phyloP scores from a whole-genome alignment of 2,888 invertebrate species.

The Oscheius sp. region DNA sequence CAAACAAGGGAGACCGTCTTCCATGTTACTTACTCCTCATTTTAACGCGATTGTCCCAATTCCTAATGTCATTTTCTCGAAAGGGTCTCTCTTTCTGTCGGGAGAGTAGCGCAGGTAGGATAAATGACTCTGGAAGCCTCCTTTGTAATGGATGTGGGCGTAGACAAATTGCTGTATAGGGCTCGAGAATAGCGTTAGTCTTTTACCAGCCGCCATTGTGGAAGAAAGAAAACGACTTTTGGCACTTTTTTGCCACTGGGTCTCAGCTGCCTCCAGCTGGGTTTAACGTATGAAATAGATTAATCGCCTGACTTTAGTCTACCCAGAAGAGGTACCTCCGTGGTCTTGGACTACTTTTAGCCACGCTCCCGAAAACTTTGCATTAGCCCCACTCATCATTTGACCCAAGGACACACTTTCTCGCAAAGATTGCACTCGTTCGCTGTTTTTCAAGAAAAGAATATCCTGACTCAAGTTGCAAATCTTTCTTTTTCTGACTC shows the following conservation, averaged over 20 bases:
- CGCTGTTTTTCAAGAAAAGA: too few species aligned
- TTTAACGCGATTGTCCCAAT: not conserved
- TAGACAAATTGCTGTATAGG: conserved; percentile 13
- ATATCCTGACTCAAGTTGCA: conserved; percentile 9
- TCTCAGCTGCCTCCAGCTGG: not conserved
- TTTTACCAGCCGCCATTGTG: not conserved
- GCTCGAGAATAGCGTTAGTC: not conserved
- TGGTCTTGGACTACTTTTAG: not conserved
- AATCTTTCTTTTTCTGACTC: too few species aligned
- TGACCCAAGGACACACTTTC: conserved; percentile 17
- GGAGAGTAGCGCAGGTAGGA: conserved; percentile 11
- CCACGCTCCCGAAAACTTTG: not conserved
- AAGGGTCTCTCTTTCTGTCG: not conserved
- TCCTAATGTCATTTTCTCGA: not conserved
- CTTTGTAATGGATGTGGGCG: conserved; percentile 2
- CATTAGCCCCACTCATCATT: conserved; percentile 18
- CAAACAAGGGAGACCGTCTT: conserved; percentile 22
- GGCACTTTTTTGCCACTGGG: not conserved
- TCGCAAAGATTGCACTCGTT: too few species aligned
- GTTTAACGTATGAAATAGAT: conserved; percentile 16
- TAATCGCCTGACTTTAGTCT: conserved; percentile 6
- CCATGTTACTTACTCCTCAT: conserved; percentile 15
- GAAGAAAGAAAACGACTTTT: not conserved
- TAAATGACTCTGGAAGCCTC: conserved; percentile 1
- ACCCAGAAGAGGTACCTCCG: too few species aligned